phyloP scores from a whole-genome alignment of 2,113 vertebrate species.

The Oreochromis aureus region DNA sequence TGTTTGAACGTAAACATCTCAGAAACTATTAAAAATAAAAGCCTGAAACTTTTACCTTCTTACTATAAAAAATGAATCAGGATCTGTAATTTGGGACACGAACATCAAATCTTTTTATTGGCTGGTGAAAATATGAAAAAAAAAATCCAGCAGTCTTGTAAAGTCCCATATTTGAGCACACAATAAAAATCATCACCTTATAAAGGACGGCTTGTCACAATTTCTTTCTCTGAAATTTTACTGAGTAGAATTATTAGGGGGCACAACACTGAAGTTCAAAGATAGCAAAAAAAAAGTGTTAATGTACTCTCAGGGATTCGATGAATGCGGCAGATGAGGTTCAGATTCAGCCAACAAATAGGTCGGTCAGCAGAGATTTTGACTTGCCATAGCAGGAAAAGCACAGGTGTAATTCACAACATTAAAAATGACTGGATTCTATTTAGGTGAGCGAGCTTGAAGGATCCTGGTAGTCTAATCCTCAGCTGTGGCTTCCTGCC shows the following conservation, averaged over 20 bases:
- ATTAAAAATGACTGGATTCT: background rate
- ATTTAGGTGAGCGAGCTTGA: background rate
- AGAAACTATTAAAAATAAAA: too few species aligned
- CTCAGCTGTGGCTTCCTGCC: background rate
- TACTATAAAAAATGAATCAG: background rate
- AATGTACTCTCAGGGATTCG: background rate
- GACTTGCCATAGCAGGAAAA: background rate
- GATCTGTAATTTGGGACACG: background rate
- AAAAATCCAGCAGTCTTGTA: background rate
- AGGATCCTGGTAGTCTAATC: background rate
- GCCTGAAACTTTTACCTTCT: background rate
- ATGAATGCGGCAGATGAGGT: background rate
- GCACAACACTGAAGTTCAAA: background rate
- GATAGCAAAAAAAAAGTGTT: background rate
- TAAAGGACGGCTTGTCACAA: background rate
- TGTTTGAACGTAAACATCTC: background rate
- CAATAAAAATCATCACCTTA: background rate
- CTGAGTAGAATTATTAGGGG: background rate
- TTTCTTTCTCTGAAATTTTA: background rate
- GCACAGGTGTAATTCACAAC: background rate
- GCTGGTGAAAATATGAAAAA: background rate
- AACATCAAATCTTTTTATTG: background rate
- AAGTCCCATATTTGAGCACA: background rate
- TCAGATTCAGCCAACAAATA: background rate
- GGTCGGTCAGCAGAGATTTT: background rate